These are phyloP conservation scores for Lerema accius DNA, from an alignment of 1,140 invertebrate species.

Conservation along the genomic window DNA sequence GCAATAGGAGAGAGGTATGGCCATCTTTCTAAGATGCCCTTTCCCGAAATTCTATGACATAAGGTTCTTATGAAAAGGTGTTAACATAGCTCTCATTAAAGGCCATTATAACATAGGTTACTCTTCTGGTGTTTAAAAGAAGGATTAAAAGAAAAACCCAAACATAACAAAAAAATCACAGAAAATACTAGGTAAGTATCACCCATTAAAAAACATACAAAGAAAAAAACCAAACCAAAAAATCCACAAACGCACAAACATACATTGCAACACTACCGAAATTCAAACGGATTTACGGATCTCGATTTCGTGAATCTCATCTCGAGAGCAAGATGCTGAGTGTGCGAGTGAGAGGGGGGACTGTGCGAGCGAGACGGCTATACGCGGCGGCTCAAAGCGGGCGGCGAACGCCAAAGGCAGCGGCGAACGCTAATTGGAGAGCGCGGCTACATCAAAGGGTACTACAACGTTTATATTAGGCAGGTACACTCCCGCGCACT, in stretches of 20 bases:
- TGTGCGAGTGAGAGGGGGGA: conserved; percentile 38
- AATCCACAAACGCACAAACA: background rate
- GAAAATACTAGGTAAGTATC: too few relatives aligned
- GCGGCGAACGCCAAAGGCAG: conserved; percentile 74
- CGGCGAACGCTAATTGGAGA: conserved; percentile 78
- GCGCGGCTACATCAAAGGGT: conserved; percentile 69
- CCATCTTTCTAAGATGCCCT: too few relatives aligned
- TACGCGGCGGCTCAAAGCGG: conserved; percentile 50
- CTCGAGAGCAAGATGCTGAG: conserved; percentile 34
- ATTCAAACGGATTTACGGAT: background rate
- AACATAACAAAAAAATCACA: too few relatives aligned
- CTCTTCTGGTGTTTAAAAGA: too few relatives aligned
- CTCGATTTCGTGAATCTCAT: conserved; percentile 12
- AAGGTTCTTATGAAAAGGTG: too few relatives aligned
- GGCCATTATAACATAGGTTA: too few relatives aligned
- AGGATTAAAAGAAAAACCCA: too few relatives aligned
- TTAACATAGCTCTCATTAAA: too few relatives aligned
- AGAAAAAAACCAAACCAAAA: too few relatives aligned
- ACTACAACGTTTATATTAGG: conserved; percentile 77
- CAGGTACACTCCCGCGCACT: conserved; percentile 62
- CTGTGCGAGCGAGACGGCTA: conserved; percentile 48
- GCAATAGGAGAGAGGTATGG: too few relatives aligned
- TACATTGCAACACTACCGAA: conserved; percentile 2
- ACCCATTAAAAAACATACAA: too few relatives aligned
- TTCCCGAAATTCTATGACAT: too few relatives aligned